These are phyloP conservation scores for Oxyruncus cristatus DNA, from an alignment of 2,113 vertebrate genomes.

Conservation along the genomic window DNA sequence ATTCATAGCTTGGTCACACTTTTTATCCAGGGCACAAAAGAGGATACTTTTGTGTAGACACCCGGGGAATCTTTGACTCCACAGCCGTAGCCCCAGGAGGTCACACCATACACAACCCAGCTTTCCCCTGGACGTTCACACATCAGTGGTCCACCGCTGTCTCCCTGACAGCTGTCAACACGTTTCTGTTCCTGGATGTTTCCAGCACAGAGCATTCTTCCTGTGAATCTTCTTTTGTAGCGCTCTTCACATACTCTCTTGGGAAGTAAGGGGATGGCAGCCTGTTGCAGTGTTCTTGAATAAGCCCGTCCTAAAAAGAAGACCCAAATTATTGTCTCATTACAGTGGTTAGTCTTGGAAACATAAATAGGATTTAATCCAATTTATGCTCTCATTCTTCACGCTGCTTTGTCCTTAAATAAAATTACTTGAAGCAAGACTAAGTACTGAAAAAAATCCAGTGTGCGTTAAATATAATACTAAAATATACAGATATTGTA, in stretches of 20 bases:
- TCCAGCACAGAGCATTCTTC: constrained; percentile 95
- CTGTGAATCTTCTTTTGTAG: constrained; percentile 87
- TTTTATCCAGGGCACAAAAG: constrained; percentile 91
- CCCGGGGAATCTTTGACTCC: constrained; percentile 89
- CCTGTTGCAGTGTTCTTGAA: constrained; percentile 94
- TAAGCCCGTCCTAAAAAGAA: constrained; percentile 84
- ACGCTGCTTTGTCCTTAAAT: not conserved
- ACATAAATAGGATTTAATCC: not conserved
- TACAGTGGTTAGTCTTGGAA: not conserved
- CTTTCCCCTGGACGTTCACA: constrained; percentile 84
- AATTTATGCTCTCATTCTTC: not conserved
- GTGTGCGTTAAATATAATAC: not conserved
- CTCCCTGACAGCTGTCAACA: constrained; percentile 95
- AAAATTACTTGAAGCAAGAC: not conserved
- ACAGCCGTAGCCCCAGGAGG: constrained; percentile 96
- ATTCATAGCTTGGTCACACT: constrained; percentile 80
- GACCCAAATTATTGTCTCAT: not conserved
- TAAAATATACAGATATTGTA: not conserved
- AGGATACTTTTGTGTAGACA: constrained; percentile 95
- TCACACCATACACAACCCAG: constrained; percentile 94
- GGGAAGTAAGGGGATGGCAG: constrained; percentile 85
- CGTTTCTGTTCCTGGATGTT: constrained; percentile 75
- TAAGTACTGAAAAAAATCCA: not conserved
- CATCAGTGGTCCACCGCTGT: constrained; percentile 93
- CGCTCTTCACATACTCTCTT: constrained; percentile 86